phyloP scores from a whole-genome alignment of 1,140 invertebrate genomes.

The Zaprionus gabonicus region DNA sequence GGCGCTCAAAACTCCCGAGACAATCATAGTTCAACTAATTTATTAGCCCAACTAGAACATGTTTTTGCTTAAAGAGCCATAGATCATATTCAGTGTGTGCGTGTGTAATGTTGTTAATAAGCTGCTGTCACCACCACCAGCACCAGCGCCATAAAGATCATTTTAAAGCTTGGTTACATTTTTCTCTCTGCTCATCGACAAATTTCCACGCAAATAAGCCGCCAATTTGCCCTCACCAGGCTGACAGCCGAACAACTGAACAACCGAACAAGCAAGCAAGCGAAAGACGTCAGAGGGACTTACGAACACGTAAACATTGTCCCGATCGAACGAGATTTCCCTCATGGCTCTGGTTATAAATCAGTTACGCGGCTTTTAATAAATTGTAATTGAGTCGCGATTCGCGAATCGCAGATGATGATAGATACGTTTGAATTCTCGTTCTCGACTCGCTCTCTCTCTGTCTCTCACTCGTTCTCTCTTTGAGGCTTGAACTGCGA shows the following conservation, averaged over 20 bases:
- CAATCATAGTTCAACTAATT: conserved; percentile 1
- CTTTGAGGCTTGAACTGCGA: conserved; percentile 33
- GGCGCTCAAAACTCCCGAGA: background rate
- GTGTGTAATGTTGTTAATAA: conserved; percentile 71
- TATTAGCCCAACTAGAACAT: background rate
- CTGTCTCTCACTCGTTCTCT: background rate
- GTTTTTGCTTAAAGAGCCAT: background rate
- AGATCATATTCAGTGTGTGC: conserved; percentile 21
- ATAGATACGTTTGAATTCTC: conserved; percentile 75
- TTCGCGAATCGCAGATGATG: conserved; percentile 58
- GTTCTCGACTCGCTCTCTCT: background rate
- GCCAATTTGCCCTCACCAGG: conserved; percentile 67
- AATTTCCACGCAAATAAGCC: conserved; percentile 79
- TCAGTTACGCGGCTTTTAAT: conserved; percentile 81
- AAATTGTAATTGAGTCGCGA: conserved; percentile 83
- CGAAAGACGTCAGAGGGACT: conserved; percentile 56
- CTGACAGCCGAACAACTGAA: conserved; percentile 54
- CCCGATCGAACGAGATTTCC: conserved; percentile 5
- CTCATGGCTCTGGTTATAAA: conserved; percentile 64
- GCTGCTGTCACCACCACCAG: conserved; percentile 68
- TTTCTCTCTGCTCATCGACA: conserved; percentile 40
- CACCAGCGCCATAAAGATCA: conserved; percentile 57
- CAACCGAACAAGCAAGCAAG: conserved; percentile 49
- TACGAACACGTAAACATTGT: conserved; percentile 66
- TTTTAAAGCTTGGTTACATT: conserved; percentile 17